Percentiles rank a stretch among this genome's conserved stretches.
Evolutionary conservation across 2,888 invertebrate species (phyloP).

Genomic region (Scaptomyza tumidula): DNA sequence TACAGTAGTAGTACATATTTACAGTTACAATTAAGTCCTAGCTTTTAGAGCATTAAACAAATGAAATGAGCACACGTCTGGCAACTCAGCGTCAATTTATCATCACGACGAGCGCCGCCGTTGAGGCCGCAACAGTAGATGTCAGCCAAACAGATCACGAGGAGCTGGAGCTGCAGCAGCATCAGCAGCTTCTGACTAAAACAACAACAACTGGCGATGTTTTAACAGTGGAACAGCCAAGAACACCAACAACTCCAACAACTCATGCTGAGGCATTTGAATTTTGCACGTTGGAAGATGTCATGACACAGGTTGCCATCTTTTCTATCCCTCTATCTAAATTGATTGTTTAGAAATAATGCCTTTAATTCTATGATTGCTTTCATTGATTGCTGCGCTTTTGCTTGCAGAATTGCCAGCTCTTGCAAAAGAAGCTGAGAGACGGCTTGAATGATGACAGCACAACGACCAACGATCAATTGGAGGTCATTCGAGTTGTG

Average conservation of each 20-base stretch:
- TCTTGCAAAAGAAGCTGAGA: slow-evolving; percentile 79
- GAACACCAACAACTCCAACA: slow-evolving; percentile 41
- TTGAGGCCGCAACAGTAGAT: slow-evolving; percentile 43
- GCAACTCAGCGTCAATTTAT: slow-evolving; percentile 83
- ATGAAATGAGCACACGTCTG: slow-evolving; percentile 83
- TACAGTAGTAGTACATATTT: slow-evolving; percentile 16
- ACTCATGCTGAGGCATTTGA: slow-evolving; percentile 64
- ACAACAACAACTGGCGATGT: slow-evolving; percentile 35
- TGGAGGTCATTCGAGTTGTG: slow-evolving; percentile 82
- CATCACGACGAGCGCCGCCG: slow-evolving; percentile 74
- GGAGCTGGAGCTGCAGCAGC: slow-evolving; percentile 68
- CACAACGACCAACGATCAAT: slow-evolving; percentile 51
- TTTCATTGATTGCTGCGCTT: slow-evolving; percentile 29
- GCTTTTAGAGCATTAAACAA: slow-evolving; percentile 40
- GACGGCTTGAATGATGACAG: slow-evolving; percentile 58
- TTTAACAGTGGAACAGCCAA: slow-evolving; percentile 58
- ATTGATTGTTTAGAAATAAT: neutral
- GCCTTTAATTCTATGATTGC: neutral
- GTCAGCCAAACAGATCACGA: slow-evolving; percentile 62
- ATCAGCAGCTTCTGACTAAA: slow-evolving; percentile 40
- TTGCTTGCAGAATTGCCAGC: slow-evolving; percentile 67
- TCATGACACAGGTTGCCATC: slow-evolving; percentile 78
- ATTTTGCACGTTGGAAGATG: slow-evolving; percentile 77
- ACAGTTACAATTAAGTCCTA: slow-evolving; percentile 20
- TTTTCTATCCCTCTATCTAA: too few relatives aligned